Conservation (phyloP, 2,113 vertebrate genomes). For the Menura novaehollandiae region DNA sequence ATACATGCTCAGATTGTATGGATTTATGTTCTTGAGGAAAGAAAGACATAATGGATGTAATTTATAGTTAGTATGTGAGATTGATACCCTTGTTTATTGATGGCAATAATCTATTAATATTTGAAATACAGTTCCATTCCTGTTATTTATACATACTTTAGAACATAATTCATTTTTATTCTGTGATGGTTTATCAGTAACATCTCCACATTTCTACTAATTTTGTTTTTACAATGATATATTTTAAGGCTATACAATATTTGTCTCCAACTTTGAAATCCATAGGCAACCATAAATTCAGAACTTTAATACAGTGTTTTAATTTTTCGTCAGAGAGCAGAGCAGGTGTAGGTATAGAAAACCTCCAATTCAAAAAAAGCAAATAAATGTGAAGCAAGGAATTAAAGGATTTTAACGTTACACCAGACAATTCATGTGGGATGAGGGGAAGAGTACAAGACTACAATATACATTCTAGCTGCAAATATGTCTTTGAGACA, state of each 20-base stretch:
- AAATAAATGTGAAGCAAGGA: not conserved
- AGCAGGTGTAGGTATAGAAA: not conserved
- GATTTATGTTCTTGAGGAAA: conserved; percentile 6
- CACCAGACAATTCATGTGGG: not conserved
- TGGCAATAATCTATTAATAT: conserved; percentile 64
- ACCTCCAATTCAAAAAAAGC: not conserved
- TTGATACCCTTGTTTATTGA: conserved; percentile 50
- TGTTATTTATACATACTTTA: not conserved
- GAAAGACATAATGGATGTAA: conserved; percentile 41
- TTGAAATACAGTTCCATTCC: conserved; percentile 42
- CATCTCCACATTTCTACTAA: not conserved
- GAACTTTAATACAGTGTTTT: not conserved
- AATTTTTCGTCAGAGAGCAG: not conserved
- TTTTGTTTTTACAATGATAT: not conserved
- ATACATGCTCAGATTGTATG: not conserved
- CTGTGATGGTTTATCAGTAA: not conserved
- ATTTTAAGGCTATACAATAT: not conserved
- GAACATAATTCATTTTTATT: not conserved
- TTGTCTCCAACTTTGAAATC: not conserved
- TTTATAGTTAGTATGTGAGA: conserved; percentile 22
- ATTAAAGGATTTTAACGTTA: not conserved
- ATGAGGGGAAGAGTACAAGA: not conserved
- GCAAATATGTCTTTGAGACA: not conserved
- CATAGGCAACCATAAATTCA: not conserved
- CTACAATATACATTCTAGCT: not conserved